These are phyloP conservation scores for Athalia cordata DNA, from an alignment of 2,888 invertebrate species.

Conservation along the genomic window DNA sequence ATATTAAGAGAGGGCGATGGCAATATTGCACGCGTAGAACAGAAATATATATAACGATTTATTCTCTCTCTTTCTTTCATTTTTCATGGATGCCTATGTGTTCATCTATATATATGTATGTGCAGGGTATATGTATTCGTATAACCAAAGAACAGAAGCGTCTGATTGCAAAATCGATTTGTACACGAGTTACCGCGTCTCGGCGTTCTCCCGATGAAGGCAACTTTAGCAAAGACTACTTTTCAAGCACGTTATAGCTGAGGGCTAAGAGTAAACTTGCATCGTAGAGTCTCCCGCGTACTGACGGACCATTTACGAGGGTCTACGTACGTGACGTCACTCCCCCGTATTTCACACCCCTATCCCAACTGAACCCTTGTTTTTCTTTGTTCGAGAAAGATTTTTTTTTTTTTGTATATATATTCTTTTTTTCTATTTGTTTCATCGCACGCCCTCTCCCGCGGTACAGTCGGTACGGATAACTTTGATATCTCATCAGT, in stretches of 20 bases:
- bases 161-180: conserved; percentile 68
- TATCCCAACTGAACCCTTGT: background rate
- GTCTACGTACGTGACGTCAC: conserved; percentile 39
- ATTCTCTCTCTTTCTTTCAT: background rate
- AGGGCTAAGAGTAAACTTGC: conserved; percentile 34
- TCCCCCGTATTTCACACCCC: conserved; percentile 19
- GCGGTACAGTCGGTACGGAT: background rate
- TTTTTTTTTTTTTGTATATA: background rate
- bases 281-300: conserved; percentile 18
- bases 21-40: conserved; percentile 18
- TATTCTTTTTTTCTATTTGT: background rate
- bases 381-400: conserved; percentile 36
- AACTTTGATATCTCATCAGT: background rate
- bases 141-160: conserved; percentile 53
- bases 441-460: background rate
- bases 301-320: conserved; percentile 37
- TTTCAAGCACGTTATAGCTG: conserved; percentile 29
- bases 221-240: conserved; percentile 13
- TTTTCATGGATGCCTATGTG: background rate
- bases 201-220: conserved; percentile 9
- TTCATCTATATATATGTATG: background rate
- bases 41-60: background rate
- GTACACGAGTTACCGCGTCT: conserved; percentile 34
- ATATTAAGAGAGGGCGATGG: background rate
- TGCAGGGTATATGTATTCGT: background rate